phyloP scores from a whole-genome alignment of 2,888 invertebrate species.

The Mythimna vitellina region DNA sequence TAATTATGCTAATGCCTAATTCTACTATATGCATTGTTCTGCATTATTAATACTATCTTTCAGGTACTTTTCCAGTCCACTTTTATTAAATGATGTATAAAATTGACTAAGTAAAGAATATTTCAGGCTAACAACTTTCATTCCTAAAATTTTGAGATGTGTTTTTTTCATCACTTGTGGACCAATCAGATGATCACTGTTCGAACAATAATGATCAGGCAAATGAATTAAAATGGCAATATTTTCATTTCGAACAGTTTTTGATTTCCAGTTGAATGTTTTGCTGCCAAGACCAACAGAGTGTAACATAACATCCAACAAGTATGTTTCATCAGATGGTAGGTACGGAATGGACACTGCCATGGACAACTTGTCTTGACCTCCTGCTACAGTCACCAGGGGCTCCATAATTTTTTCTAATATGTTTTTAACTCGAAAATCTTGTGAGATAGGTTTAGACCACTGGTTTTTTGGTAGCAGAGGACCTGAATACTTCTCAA shows the following conservation, averaged over 20 bases:
- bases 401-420: conserved; percentile 84
- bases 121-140: conserved; percentile 91
- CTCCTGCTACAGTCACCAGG: conserved; percentile 85
- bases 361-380: conserved; percentile 84
- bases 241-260: conserved; percentile 82
- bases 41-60: conserved; percentile 82
- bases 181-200: conserved; percentile 90
- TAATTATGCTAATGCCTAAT: conserved; percentile 35
- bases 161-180: conserved; percentile 91
- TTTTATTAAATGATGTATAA: conserved; percentile 84
- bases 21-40: conserved; percentile 68
- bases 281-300: conserved; percentile 81
- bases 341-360: conserved; percentile 89
- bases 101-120: conserved; percentile 88
- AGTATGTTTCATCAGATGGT: conserved; percentile 90
- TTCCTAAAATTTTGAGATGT: conserved; percentile 91
- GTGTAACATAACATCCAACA: conserved; percentile 91
- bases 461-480: conserved; percentile 89
- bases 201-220: conserved; percentile 92
- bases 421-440: conserved; percentile 88
- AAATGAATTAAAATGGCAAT: conserved; percentile 91
- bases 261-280: conserved; percentile 85
- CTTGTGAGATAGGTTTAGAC: conserved; percentile 87
- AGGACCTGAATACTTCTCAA: conserved; percentile 90
- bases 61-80: conserved; percentile 88